These are phyloP conservation scores for Volucella inflata DNA, from an alignment of 2,888 invertebrate genomes.

Conservation along the genomic window DNA sequence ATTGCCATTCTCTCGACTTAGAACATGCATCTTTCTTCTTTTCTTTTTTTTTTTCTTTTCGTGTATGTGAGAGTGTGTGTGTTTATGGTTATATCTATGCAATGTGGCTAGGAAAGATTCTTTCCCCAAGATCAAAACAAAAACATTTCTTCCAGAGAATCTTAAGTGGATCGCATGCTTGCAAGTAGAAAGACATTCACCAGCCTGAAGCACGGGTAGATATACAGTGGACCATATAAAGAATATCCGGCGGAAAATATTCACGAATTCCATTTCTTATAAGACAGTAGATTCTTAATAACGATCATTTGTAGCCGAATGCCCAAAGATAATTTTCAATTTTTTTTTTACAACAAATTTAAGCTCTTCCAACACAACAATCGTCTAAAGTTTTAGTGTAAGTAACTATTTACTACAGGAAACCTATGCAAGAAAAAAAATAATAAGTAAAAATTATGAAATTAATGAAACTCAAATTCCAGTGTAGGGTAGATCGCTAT, in stretches of 20 bases:
- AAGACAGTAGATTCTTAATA: too few species aligned
- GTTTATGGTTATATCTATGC: constrained; percentile 31
- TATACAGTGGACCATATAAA: constrained; percentile 27
- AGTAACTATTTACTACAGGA: too few species aligned
- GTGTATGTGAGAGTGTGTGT: constrained; percentile 26
- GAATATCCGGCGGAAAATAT: background rate
- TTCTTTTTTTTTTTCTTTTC: constrained; percentile 12
- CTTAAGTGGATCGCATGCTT: constrained; percentile 50
- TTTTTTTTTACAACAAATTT: too few species aligned
- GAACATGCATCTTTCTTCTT: constrained; percentile 60
- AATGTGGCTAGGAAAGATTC: constrained; percentile 63
- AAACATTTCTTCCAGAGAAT: constrained; percentile 64
- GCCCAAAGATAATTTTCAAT: too few species aligned
- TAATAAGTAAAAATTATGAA: too few species aligned
- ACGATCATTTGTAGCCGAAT: too few species aligned
- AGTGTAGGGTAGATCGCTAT: too few species aligned
- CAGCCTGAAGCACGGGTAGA: constrained; percentile 3
- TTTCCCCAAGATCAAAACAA: constrained; percentile 68
- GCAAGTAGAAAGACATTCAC: constrained; percentile 65
- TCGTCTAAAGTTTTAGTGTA: too few species aligned
- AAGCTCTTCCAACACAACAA: too few species aligned
- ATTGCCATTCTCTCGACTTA: constrained; percentile 70
- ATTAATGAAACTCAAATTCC: too few species aligned
- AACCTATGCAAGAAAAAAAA: too few species aligned
- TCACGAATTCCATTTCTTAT: too few species aligned